Percentiles rank a stretch among this genome's conserved stretches.
Evolutionary conservation across 2,888 invertebrate species (phyloP).

Genomic region (Furcula furcula): DNA sequence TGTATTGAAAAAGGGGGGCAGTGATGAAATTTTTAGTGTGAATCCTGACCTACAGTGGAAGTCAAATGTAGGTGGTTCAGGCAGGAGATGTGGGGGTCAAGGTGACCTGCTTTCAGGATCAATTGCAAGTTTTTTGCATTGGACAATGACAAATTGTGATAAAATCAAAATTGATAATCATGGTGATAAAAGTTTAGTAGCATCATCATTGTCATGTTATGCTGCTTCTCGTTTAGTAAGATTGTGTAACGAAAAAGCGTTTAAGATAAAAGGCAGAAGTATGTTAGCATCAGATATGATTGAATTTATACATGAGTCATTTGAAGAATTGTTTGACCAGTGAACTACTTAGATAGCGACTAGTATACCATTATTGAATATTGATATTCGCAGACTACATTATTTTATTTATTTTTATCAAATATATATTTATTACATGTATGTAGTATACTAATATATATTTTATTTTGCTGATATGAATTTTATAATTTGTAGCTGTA

Average conservation of each 20-base stretch:
- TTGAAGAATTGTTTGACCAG: conserved; percentile 73
- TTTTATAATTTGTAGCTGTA: too few relatives aligned
- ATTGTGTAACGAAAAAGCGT: conserved; percentile 90
- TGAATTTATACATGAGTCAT: conserved; percentile 88
- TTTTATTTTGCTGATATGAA: too few relatives aligned
- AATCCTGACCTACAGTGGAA: conserved; percentile 70
- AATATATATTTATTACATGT: too few relatives aligned
- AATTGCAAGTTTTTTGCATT: conserved; percentile 91
- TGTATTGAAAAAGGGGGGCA: conserved; percentile 89
- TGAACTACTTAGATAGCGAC: too few relatives aligned
- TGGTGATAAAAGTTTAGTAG: conserved; percentile 63
- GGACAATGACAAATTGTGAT: conserved; percentile 81
- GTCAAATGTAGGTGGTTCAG: conserved; percentile 88
- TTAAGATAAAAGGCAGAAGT: conserved; percentile 88
- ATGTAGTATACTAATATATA: too few relatives aligned
- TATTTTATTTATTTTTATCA: too few relatives aligned
- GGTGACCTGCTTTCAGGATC: conserved; percentile 96
- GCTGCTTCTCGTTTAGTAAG: conserved; percentile 92
- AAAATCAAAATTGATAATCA: conserved; percentile 34
- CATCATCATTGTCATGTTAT: conserved; percentile 88
- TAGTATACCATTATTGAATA: too few relatives aligned
- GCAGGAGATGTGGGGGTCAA: conserved; percentile 97
- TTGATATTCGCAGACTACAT: too few relatives aligned
- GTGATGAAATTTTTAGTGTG: conserved; percentile 84
- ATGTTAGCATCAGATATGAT: conserved; percentile 95